A percentile compares a stretch with the other conserved stretches of the same genome.
Conservation (phyloP, 2,888 invertebrate species). For the Catonia carolina region DNA sequence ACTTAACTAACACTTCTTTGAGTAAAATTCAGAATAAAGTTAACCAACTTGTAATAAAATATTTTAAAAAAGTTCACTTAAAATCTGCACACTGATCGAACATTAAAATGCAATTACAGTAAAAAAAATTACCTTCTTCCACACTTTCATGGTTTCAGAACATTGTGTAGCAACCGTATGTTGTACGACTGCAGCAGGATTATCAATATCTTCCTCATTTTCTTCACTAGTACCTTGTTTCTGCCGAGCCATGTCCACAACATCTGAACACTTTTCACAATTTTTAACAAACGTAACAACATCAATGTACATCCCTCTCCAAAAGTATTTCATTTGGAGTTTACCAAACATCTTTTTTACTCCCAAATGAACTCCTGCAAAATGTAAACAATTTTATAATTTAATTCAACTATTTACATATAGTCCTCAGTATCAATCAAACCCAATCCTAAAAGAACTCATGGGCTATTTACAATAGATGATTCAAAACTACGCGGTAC, state of each 20-base stretch:
- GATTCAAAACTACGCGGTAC: no score
- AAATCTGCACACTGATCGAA: no score
- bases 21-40: no score
- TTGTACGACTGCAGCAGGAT: constrained; percentile 10
- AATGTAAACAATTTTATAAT: neutral
- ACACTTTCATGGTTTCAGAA: constrained; percentile 19
- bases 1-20: no score
- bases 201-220: constrained; percentile 13
- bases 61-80: no score
- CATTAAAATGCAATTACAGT: no score
- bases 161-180: neutral
- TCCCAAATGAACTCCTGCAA: constrained; percentile 27
- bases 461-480: no score
- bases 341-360: constrained; percentile 30
- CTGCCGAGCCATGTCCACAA: constrained; percentile 8
- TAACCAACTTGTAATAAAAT: no score
- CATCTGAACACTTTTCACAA: constrained; percentile 29
- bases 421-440: neutral
- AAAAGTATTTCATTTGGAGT: constrained; percentile 27
- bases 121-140: constrained; percentile 28
- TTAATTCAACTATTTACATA: neutral
- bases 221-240: constrained; percentile 2
- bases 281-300: constrained; percentile 29
- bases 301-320: constrained; percentile 31
- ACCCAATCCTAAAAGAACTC: no score